A percentile compares a stretch with the other conserved stretches of the same genome.
Conservation (phyloP, 1,140 invertebrate genomes). For the Acromyrmex charruanus region DNA sequence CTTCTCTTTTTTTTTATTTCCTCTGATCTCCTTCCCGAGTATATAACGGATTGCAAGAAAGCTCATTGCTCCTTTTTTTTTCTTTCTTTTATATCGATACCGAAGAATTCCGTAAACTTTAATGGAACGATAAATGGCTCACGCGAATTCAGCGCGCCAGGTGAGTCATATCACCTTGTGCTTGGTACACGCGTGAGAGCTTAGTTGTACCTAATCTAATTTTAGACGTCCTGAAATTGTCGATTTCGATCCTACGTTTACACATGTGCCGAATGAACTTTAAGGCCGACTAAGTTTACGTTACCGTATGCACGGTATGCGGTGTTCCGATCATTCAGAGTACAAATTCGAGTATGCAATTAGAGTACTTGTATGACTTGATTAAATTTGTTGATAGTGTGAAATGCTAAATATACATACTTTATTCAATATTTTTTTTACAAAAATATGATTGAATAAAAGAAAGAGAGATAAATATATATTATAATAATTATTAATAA, state of each 20-base stretch:
- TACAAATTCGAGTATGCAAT: background rate
- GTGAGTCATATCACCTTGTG: slow-evolving; percentile 44
- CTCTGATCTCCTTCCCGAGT: too few relatives aligned
- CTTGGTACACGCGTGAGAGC: slow-evolving; percentile 22
- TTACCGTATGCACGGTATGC: background rate
- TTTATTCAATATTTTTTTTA: background rate
- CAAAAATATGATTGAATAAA: background rate
- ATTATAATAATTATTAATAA: background rate
- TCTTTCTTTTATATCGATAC: background rate
- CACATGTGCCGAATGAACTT: slow-evolving; percentile 32
- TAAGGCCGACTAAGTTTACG: background rate
- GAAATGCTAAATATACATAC: background rate
- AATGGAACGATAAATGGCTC: slow-evolving; percentile 1
- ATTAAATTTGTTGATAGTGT: background rate
- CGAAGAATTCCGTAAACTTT: background rate
- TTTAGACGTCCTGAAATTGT: slow-evolving; percentile 65
- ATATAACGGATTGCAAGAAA: too few relatives aligned
- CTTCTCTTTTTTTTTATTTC: too few relatives aligned
- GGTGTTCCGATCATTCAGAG: background rate
- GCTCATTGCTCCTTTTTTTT: background rate
- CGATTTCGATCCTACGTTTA: slow-evolving; percentile 30
- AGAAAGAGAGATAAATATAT: background rate
- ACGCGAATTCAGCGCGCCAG: slow-evolving; percentile 13
- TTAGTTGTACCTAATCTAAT: slow-evolving; percentile 52
- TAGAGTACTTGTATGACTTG: background rate